Evolutionary conservation across 2,888 invertebrate genomes (phyloP).

Genomic region (Aproaerema taeniolella): DNA sequence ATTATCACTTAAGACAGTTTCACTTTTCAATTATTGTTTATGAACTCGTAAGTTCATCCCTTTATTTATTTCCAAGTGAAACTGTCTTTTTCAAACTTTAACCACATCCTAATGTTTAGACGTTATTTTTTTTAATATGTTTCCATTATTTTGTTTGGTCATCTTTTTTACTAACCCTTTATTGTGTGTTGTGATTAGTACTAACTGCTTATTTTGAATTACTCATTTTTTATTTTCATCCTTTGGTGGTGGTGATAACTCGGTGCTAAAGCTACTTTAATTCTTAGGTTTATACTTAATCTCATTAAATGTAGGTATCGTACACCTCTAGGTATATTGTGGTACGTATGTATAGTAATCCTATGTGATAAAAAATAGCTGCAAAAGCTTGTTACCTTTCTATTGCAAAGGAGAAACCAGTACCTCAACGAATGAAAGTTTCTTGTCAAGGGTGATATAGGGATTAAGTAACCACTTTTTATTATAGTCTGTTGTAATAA

Average conservation of each 20-base stretch:
- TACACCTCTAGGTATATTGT: too few species aligned
- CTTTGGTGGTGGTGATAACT: conserved; percentile 53
- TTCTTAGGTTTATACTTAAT: conserved; percentile 24
- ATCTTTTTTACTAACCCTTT: conserved; percentile 49
- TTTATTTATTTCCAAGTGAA: conserved; percentile 24
- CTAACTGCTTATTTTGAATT: conserved; percentile 55
- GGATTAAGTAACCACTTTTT: too few species aligned
- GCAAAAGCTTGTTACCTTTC: too few species aligned
- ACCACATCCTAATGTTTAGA: too few species aligned
- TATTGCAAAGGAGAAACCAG: too few species aligned
- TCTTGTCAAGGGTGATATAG: conserved; percentile 18
- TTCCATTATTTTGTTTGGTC: conserved; percentile 30
- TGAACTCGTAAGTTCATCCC: background rate
- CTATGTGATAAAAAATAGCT: too few species aligned
- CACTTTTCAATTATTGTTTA: conserved; percentile 20
- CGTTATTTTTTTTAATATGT: conserved; percentile 25
- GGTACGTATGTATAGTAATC: too few species aligned
- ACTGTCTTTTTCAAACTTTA: conserved; percentile 29
- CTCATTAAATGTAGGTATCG: too few species aligned
- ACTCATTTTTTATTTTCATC: conserved; percentile 35
- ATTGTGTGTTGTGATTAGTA: conserved; percentile 47
- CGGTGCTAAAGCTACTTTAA: conserved; percentile 57
- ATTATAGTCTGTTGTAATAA: background rate
- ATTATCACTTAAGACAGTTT: conserved; percentile 28
- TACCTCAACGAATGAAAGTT: conserved; percentile 14